Base-by-base conservation (phyloP, 2,888 invertebrate species). In the Xanthorhoe designata region DNA sequence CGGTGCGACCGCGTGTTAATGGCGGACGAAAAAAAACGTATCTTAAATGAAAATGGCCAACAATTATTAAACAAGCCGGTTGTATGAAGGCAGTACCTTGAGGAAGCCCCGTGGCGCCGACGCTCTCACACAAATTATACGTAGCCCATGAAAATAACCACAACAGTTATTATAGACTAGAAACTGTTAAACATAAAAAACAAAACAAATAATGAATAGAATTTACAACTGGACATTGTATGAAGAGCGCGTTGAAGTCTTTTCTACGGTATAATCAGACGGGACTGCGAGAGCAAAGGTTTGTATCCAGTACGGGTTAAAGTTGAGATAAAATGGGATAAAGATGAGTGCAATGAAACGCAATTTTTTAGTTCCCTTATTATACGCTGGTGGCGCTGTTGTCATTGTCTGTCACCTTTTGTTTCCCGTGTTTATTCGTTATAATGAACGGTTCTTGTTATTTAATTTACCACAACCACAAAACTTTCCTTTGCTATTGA, bases 21-120 rank as follows among this genome's bases (percentile, higher is more conserved):
- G 79, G 79, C 78, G 71, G 75, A 68, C 70, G 70, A 76, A 82
- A 82, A 85, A 86, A 82, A 81, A 79, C 68, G 71, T 55, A 73
- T 74, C 72, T 75, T 82, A 80, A 86, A 87, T 86, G 80, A 86
- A 90, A 87, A 86, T 82, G 82, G 80, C 83, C 80, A 83, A 84
- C 86, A 86, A 86, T 88, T 88, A 89, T 88, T 82, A 81, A 82
- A 81, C 80, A 81, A 79, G 78, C 75, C 63, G 73, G 68, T 68
- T 64, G 71, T 68, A 74, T 70, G 76, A 73, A 61, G 71, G 68
- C 63, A 62, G 70, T 71, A 64, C 74, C 73, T 70, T 75, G 73
- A 66, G 77, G 78, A 76, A 75, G 68, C 77, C 78, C 78, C 77
- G 78, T 76, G 76, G 80, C 76, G 76, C 51, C 54, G 38, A 52